Conservation (phyloP, 2,888 invertebrate genomes). For the Eustalomyia histrio region DNA sequence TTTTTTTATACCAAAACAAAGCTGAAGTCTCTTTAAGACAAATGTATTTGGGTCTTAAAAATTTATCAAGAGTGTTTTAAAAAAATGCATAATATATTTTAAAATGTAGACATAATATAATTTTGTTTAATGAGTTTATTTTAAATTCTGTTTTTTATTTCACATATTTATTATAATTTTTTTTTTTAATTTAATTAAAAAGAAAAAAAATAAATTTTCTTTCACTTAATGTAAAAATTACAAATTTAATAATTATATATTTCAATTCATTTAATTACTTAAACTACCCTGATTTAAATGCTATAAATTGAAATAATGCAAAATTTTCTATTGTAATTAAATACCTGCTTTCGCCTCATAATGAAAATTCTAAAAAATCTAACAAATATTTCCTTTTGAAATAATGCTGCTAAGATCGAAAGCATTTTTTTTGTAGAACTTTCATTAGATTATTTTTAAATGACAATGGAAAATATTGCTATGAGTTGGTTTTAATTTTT, state of each 20-base stretch:
- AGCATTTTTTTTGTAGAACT: too few relatives aligned
- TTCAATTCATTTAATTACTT: slow-evolving; percentile 28
- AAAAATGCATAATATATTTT: too few relatives aligned
- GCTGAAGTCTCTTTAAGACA: too few relatives aligned
- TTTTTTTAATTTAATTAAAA: background rate
- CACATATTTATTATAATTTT: background rate
- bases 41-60: too few relatives aligned
- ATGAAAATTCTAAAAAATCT: too few relatives aligned
- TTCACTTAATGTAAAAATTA: background rate
- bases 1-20: too few relatives aligned
- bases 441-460: background rate
- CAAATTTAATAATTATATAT: background rate
- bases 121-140: too few relatives aligned
- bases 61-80: too few relatives aligned
- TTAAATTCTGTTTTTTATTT: background rate
- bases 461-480: background rate
- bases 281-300: slow-evolving; percentile 33
- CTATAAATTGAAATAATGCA: slow-evolving; percentile 6
- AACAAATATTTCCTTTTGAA: too few relatives aligned
- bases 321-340: background rate
- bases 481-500: background rate
- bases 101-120: too few relatives aligned
- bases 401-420: background rate
- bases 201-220: background rate
- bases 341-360: too few relatives aligned